phyloP scores from a whole-genome alignment of 2,797 vertebrate species.

The Geotrypetes seraphini region DNA sequence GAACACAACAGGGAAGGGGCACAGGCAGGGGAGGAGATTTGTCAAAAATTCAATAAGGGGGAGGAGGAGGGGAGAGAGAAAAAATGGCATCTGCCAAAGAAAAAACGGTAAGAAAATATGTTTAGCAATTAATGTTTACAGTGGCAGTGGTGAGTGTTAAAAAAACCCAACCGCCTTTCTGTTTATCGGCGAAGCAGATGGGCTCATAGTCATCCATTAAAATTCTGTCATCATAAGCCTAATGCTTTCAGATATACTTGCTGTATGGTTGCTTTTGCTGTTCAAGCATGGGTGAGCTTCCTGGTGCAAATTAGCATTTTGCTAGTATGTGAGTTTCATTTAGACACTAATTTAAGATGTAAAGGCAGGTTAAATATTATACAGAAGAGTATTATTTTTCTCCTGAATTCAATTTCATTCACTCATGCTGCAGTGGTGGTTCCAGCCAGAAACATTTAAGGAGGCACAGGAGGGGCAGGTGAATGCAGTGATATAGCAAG shows the following conservation, averaged over 20 bases:
- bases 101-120: constrained; percentile 75
- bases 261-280: constrained; percentile 4
- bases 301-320: constrained; percentile 15
- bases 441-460: too few species aligned
- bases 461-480: too few species aligned
- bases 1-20: too few species aligned
- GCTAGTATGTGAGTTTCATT: constrained; percentile 20
- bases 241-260: constrained; percentile 10
- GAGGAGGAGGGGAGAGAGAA: constrained; percentile 62
- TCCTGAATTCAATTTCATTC: too few species aligned
- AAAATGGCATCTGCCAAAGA: constrained; percentile 82
- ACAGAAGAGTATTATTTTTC: too few species aligned
- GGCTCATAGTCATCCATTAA: constrained; percentile 76
- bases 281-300: constrained; percentile 7
- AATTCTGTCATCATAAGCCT: constrained; percentile 58
- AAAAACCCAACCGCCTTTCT: constrained; percentile 69
- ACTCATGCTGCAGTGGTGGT: too few species aligned
- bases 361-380: constrained; percentile 20
- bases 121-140: constrained; percentile 85
- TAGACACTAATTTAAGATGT: constrained; percentile 16
- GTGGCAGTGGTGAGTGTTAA: constrained; percentile 79
- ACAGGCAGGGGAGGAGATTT: constrained; percentile 3
- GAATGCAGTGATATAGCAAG: too few species aligned
- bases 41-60: constrained; percentile 6
- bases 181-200: constrained; percentile 74